Evolutionary conservation across 2,888 invertebrate genomes (phyloP), one percentile per base, ranked within the genome.

Genomic region (Caenorhabditis becei): DNA sequence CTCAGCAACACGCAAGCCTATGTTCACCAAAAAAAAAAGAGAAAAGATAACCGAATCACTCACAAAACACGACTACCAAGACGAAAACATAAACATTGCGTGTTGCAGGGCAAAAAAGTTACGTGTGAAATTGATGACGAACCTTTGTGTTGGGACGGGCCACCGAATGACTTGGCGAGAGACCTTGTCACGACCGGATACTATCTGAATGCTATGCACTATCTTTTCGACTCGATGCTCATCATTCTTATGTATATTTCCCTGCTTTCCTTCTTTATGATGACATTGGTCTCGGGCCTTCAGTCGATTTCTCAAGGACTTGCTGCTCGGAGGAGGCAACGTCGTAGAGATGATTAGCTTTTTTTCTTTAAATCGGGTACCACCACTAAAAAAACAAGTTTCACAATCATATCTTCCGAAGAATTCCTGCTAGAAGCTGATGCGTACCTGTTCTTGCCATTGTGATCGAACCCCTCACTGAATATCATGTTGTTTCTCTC

Each of bases 101-200:
- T 77, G 77, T 82, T 85, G 77, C 80, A 85, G 85, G 85, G 85
- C 59, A 82, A 78, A 53, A 77, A 71, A 63, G 78, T 85, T 32
- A 58, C 79, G 59, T 87, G 85, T 70, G 78, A 82, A 51, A 71
- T 87, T 74, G 84, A 83, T 28, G 80, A 80, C 67, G 66, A 75
- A 61, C 75, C 75, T 10, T 7, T 75, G 66, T 75, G 75, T 75
- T 75, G 75, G 75, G 53, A 75, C 41, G 61, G 61, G 47, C 56
- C 35, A 28, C 62, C 54, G 47, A 41, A 23, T 62, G 67, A 67
- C 32, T 53, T 44, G 16, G 49, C 20, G n/a, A 47, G 61, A 47
- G 8, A 62, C 8, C n/a, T 47, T 49, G 35, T 77, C 23, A 62
- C 77, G 16, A 20, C 8, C 1, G 53, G 53, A 54, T 16, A 18